Base-by-base conservation (phyloP, 2,888 invertebrate genomes). In the Coleophora deauratella region DNA sequence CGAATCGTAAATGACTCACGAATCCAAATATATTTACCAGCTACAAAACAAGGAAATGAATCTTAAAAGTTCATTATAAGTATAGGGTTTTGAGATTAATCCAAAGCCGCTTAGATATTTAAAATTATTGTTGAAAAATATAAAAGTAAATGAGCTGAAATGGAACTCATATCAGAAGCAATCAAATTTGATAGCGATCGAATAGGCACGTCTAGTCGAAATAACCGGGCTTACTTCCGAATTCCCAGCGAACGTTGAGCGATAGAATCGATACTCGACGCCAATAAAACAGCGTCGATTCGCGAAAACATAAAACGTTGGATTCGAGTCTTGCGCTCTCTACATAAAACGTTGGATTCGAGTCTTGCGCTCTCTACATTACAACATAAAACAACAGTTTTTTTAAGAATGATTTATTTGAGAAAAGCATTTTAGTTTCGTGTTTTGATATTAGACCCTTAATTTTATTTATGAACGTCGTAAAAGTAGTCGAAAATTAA, bases 271-370 rank as follows among this genome's bases (percentile, higher is more conserved):
- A 82, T 84, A 81, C 69, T 70, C 77, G 75, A 80, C 79, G 72
- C 77, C 74, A 79, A 84, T 84, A 84, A 84, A 84, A 80, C 64
- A 63, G 73, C 70, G 68, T 72, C 79, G 81, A 82, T 80, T 84
- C 78, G 75, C 80, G 72, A 79, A 80, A 76, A 82, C 81, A 84
- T 85, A 85, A 84, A 84, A 80, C 69, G 71, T 59, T 61, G 80
- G 77, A 77, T 81, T 81, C 78, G 64, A 77, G 79, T 66, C 75
- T 78, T 72, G 72, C 64, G 71, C 55, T 52, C 73, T 78, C 71
- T 71, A 69, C 73, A 73, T 75, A 76, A 74, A 75, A 77, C 78
- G 80, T 81, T 84, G 85, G 85, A 84, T 85, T 81, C n/a, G n/a
- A n/a, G n/a, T n/a, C n/a, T n/a, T 79, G 78, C 74, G 75, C 73